These are phyloP conservation scores for Sorex araneus DNA, from an alignment of 2,113 vertebrate genomes.

Conservation along the genomic window DNA sequence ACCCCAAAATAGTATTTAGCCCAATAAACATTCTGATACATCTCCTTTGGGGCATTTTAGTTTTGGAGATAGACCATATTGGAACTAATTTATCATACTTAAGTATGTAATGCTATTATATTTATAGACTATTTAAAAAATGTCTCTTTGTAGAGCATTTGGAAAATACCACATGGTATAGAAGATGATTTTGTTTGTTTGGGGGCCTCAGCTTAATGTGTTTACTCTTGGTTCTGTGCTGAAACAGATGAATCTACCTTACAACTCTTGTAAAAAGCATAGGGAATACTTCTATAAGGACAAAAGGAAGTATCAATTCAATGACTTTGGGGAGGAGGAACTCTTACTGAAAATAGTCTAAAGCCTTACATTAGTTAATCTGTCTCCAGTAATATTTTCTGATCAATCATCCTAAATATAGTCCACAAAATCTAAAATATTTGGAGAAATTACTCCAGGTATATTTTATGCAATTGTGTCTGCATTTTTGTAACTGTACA, in stretches of 20 bases:
- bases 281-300: conserved; percentile 28
- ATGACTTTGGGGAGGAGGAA: neutral
- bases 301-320: neutral
- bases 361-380: neutral
- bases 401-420: conserved; percentile 8
- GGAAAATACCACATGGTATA: neutral
- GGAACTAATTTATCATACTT: conserved; percentile 10
- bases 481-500: neutral
- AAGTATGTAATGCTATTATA: neutral
- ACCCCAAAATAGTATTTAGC: neutral
- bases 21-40: neutral
- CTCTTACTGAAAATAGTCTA: neutral
- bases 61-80: conserved; percentile 17
- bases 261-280: neutral
- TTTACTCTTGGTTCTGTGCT: too few species aligned
- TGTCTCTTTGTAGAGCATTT: conserved; percentile 15
- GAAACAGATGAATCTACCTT: neutral
- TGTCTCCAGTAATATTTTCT: neutral
- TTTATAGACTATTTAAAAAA: conserved; percentile 1
- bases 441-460: neutral
- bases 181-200: neutral
- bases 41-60: neutral
- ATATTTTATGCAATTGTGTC: neutral
- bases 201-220: too few species aligned
- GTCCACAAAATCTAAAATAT: neutral